Evolutionary conservation across 1,140 invertebrate species (phyloP), one percentile per base, ranked within the genome.

Genomic region (Andrena cerasifolii): DNA sequence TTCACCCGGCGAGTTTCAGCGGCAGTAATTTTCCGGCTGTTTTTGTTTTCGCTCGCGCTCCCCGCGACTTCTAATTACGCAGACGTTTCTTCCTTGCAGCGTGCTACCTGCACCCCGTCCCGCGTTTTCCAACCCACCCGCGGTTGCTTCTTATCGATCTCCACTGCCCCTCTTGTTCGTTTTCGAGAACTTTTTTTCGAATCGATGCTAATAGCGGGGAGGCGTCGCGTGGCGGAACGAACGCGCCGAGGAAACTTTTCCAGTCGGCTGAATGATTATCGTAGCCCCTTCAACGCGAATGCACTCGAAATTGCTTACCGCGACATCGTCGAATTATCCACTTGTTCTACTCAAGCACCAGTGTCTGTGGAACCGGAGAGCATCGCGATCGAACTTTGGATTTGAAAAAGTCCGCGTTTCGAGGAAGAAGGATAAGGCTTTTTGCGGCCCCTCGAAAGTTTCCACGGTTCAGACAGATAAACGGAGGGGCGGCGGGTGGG

Each of bases 1-100:
- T 62, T 72, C 16, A 7, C 33, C 4, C 33, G 26, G n/a, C 1
- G 40, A 80, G 65, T 80, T 81, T 72, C 26, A 56, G 36, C n/a
- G 33, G 4, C 79, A 26, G 47, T 65, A 78, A 72, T 82, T 70
- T 75, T 83, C n/a, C 74, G 12, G 21, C 21, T 53, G 67, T 54
- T 65, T 80, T 82, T 78, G 67, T 83, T 73, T 68, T 63, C 74
- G 21, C 33, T 56, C 45, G 56, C 66, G 62, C 53, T 65, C 58
- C 45, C 45, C 45, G 16, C 68, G 74, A 82, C 47, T 66, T 82
- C 79, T 66, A 82, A 82, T 83, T 83, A 78, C 28, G 61, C 62
- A 26, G 40, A 68, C 67, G 43, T 68, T 70, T 67, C 54, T 82
- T 74, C 16, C 36, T 5, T 14, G 31, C 26, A 14, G 4, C 36